phyloP scores from a whole-genome alignment of 2,888 invertebrate genomes.

The Philereme transversata region DNA sequence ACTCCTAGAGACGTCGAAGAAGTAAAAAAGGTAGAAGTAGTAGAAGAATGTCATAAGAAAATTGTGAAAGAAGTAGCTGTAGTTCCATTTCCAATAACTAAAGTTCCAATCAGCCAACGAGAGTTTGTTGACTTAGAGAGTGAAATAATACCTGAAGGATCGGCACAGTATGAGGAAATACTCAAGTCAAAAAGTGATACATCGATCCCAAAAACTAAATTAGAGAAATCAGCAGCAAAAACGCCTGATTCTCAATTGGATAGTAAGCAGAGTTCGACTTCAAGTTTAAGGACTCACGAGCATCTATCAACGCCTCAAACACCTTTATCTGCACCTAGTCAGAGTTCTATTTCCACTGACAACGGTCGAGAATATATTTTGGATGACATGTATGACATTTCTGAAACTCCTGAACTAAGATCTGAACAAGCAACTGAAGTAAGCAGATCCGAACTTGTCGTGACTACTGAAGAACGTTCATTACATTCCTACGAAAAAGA shows the following conservation, averaged over 20 bases:
- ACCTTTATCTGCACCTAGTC: conserved; percentile 85
- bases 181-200: conserved; percentile 79
- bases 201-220: conserved; percentile 77
- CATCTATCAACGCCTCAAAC: conserved; percentile 84
- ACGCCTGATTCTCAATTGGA: conserved; percentile 71
- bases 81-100: conserved; percentile 77
- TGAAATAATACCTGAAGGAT: conserved; percentile 72
- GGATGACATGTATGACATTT: conserved; percentile 84
- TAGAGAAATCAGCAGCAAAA: conserved; percentile 69
- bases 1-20: conserved; percentile 35
- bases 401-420: conserved; percentile 84
- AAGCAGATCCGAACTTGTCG: conserved; percentile 83
- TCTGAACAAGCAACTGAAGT: conserved; percentile 76
- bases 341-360: conserved; percentile 86
- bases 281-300: conserved; percentile 81
- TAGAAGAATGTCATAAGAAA: conserved; percentile 68
- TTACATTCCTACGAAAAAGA: conserved; percentile 81
- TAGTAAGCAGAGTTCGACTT: conserved; percentile 85
- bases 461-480: conserved; percentile 85
- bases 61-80: conserved; percentile 60
- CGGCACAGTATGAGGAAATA: conserved; percentile 78
- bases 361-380: conserved; percentile 86
- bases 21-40: conserved; percentile 43
- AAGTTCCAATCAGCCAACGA: conserved; percentile 77
- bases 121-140: conserved; percentile 77